Evolutionary conservation across 2,888 invertebrate genomes (phyloP), one percentile per base, ranked within the genome.

Genomic region (Drosophila lutescens): DNA sequence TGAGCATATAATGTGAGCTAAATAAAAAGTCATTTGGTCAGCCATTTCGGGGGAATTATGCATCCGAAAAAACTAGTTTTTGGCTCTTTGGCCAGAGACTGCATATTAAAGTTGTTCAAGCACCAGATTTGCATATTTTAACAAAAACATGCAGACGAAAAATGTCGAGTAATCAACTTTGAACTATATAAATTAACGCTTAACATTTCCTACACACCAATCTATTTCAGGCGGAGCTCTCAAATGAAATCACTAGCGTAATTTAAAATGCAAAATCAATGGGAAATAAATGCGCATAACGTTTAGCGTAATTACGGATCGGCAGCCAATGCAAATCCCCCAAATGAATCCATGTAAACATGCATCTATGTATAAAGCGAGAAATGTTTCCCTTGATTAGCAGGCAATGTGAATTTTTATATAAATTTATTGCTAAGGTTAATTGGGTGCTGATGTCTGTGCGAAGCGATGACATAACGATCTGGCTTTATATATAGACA

Each of bases 91-190:
- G 65, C 71, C 69, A 23, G 23, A 23, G 77, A 77, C 83, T 77
- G 78, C 80, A 87, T 80, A 80, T 86, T 82, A 74, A 78, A 86
- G 75, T 78, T 75, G 78, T 72, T 70, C 70, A 41, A 51, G 46
- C 79, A 13, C 15, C 34, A 30, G 77, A 86, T 86, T 85, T 86
- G 77, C 84, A 85, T 85, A 76, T 71, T 82, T 85, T 74, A 87
- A 59, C 65, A 56, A 23, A 53, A 57, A 43, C 26, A 56, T 53
- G 43, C 59, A 10, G 17, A 34, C 60, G 43, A 36, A 44, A 32
- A 38, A 49, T 34, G 41, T 50, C 51, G 55, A 47, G 67, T 66
- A 66, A 66, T 66, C 67, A 66, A 66, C 53, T 43, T 51, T 71
- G 72, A 50, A 69, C 51, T 51, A 56, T 44, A 68, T 55, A 67